Evolutionary conservation across 2,113 vertebrate genomes (phyloP).

Genomic region (Sinocyclocheilus maitianheensis): DNA sequence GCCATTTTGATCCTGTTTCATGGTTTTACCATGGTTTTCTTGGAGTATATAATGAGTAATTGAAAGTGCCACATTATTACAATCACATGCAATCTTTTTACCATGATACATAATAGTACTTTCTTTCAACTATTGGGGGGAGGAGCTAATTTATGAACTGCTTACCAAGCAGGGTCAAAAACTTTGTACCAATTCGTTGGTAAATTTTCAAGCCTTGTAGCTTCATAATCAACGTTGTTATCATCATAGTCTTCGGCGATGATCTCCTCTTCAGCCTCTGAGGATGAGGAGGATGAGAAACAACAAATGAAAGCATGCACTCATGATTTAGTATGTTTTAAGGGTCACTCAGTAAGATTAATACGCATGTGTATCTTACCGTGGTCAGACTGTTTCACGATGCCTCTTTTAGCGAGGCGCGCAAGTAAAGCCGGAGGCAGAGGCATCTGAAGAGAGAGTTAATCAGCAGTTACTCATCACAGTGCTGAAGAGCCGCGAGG

Average conservation of each 20-base stretch:
- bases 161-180: slow-evolving; percentile 85
- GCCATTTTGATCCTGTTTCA: neutral
- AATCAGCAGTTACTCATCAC: no score
- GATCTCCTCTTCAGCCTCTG: slow-evolving; percentile 87
- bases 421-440: slow-evolving; percentile 85
- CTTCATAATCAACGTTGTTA: slow-evolving; percentile 90
- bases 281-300: neutral
- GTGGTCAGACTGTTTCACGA: slow-evolving; percentile 84
- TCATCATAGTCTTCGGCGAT: slow-evolving; percentile 94
- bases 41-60: no score
- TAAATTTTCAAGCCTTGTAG: slow-evolving; percentile 82
- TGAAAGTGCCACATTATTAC: no score
- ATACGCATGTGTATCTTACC: slow-evolving; percentile 67
- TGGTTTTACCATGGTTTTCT: neutral
- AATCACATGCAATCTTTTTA: no score
- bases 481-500: no score
- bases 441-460: slow-evolving; percentile 74
- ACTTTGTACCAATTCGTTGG: slow-evolving; percentile 91
- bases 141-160: neutral
- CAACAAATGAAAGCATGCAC: neutral
- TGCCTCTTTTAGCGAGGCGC: slow-evolving; percentile 89
- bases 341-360: neutral
- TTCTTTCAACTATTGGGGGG: no score
- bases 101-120: no score
- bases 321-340: neutral